A percentile compares a stretch with the other conserved stretches of the same genome.
phyloP scores from a whole-genome alignment of 1,140 invertebrate genomes.

The Drosophila serrata region DNA sequence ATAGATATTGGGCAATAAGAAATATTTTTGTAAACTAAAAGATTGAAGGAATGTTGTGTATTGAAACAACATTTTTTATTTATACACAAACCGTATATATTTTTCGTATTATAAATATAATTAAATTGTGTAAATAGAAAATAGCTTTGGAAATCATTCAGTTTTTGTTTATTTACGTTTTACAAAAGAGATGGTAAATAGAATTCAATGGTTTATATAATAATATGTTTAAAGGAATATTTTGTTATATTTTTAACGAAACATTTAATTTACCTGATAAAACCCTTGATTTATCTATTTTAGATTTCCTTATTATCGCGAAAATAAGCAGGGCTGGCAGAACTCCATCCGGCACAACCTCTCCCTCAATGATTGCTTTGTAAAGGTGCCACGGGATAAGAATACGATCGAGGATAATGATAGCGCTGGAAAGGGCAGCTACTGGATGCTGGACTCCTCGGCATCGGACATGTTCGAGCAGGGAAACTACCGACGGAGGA shows the following conservation, averaged over 20 bases:
- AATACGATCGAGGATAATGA: slow-evolving; percentile 89
- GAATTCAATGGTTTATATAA: background rate
- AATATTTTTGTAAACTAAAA: slow-evolving; percentile 13
- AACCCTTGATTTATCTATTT: background rate
- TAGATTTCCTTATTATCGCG: slow-evolving; percentile 91
- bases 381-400: slow-evolving; percentile 92
- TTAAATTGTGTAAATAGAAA: background rate
- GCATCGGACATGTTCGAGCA: slow-evolving; percentile 96
- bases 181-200: background rate
- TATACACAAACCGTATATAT: background rate
- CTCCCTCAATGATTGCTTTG: slow-evolving; percentile 96
- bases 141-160: background rate
- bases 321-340: slow-evolving; percentile 94
- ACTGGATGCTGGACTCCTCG: slow-evolving; percentile 95
- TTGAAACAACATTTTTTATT: slow-evolving; percentile 4
- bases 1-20: slow-evolving; percentile 14
- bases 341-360: slow-evolving; percentile 95
- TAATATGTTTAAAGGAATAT: background rate
- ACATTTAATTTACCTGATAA: background rate
- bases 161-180: slow-evolving; percentile 2
- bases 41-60: background rate
- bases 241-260: background rate
- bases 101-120: slow-evolving; percentile 1
- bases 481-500: slow-evolving; percentile 91
- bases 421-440: slow-evolving; percentile 90